phyloP scores from a whole-genome alignment of 2,113 vertebrate genomes.

The Gorsachius goisagi region DNA sequence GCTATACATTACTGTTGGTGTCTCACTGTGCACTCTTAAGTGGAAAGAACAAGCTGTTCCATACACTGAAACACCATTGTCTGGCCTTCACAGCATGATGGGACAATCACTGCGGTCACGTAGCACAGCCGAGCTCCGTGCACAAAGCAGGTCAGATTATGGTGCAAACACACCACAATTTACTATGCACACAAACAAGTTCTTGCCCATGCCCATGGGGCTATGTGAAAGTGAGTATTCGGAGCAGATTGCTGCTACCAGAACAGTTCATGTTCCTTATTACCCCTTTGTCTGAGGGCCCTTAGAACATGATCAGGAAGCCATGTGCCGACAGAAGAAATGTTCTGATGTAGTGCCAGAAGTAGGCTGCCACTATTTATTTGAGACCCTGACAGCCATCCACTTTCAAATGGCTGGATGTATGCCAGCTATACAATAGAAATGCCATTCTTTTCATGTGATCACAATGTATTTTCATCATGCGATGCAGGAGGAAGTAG shows the following conservation, averaged over 20 bases:
- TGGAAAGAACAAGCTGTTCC: not conserved
- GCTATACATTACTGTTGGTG: not conserved
- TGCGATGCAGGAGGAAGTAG: not conserved
- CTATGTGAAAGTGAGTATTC: not conserved
- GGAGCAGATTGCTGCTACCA: not conserved
- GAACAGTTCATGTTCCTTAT: not conserved
- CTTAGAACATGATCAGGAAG: slow-evolving; percentile 32
- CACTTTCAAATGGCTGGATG: slow-evolving; percentile 33
- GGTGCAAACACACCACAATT: not conserved
- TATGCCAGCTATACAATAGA: slow-evolving; percentile 40
- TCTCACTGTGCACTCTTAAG: not conserved
- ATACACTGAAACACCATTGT: not conserved
- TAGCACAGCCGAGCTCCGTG: not conserved
- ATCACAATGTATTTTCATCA: not conserved
- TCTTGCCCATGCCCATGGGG: not conserved
- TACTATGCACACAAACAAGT: not conserved
- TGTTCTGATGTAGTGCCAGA: slow-evolving; percentile 45
- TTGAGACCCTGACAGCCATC: not conserved
- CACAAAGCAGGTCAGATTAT: not conserved
- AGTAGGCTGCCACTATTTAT: slow-evolving; percentile 28
- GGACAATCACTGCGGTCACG: not conserved
- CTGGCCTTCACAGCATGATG: not conserved
- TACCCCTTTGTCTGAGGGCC: slow-evolving; percentile 15
- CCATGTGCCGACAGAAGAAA: slow-evolving; percentile 15
- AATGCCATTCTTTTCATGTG: slow-evolving; percentile 2